phyloP scores from a whole-genome alignment of 1,140 invertebrate genomes.

The Acromyrmex charruanus region DNA sequence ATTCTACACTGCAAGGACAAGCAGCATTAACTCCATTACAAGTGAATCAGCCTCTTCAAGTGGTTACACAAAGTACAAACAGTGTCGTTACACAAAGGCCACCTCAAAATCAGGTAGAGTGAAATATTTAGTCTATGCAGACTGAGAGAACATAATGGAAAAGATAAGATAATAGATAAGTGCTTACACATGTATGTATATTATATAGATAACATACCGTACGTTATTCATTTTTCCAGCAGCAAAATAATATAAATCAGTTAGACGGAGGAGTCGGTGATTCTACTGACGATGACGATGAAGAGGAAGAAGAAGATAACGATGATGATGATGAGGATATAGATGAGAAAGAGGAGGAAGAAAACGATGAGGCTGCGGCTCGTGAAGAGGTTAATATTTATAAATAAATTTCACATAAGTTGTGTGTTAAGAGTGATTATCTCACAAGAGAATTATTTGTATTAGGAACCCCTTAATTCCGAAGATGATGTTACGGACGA shows the following conservation, averaged over 20 bases:
- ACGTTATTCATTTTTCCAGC: constrained; percentile 47
- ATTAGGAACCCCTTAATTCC: constrained; percentile 96
- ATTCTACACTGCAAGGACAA: constrained; percentile 90
- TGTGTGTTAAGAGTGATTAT: background rate
- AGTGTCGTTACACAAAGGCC: constrained; percentile 78
- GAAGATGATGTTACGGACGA: constrained; percentile 99
- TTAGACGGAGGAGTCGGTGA: constrained; percentile 92
- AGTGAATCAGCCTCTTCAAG: constrained; percentile 81
- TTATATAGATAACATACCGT: constrained; percentile 23
- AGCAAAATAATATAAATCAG: constrained; percentile 86
- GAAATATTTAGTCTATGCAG: background rate
- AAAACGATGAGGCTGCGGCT: constrained; percentile 88
- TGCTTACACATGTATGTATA: background rate
- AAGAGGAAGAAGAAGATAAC: constrained; percentile 92
- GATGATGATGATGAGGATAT: constrained; percentile 90
- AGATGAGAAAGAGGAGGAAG: constrained; percentile 92
- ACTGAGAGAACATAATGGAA: background rate
- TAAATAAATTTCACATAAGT: background rate
- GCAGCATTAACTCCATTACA: constrained; percentile 83
- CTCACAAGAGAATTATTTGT: constrained; percentile 20
- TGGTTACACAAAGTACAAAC: constrained; percentile 78
- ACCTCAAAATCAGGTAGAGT: constrained; percentile 77
- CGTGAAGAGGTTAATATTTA: constrained; percentile 86
- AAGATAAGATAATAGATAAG: constrained; percentile 29
- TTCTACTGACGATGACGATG: constrained; percentile 92